phyloP scores from a whole-genome alignment of 2,888 invertebrate genomes.

The Drosophila nr. perissopoda region DNA sequence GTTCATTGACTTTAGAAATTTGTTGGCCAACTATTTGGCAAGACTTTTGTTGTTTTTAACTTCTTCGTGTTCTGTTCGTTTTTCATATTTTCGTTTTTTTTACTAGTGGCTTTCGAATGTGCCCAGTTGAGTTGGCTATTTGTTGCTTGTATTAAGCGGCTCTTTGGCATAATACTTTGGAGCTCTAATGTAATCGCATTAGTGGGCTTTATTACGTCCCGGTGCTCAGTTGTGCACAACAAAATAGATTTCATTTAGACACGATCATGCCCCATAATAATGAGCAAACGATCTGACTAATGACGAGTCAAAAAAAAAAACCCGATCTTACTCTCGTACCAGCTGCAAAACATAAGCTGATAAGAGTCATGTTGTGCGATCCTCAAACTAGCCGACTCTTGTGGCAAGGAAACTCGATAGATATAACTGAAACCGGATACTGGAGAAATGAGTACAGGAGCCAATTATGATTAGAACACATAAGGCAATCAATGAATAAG shows the following conservation, averaged over 20 bases:
- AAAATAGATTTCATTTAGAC: conserved; percentile 78
- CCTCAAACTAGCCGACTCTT: conserved; percentile 13
- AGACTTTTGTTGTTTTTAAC: conserved; percentile 25
- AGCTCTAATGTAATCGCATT: conserved; percentile 80
- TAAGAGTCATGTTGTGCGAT: conserved; percentile 60
- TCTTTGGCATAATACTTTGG: conserved; percentile 54
- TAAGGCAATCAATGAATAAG: conserved; percentile 20
- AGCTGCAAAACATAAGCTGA: conserved; percentile 70
- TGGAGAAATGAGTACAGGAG: neutral
- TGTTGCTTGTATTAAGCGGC: conserved; percentile 50
- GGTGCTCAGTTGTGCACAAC: conserved; percentile 24
- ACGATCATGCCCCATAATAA: conserved; percentile 76
- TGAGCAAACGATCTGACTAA: conserved; percentile 70
- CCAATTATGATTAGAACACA: conserved; percentile 18
- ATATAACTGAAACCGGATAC: conserved; percentile 22
- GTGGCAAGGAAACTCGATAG: conserved; percentile 21
- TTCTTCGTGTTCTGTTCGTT: conserved; percentile 17
- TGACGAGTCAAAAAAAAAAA: conserved; percentile 63
- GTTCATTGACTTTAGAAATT: conserved; percentile 77
- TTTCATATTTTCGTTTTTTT: conserved; percentile 34
- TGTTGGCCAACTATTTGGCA: conserved; percentile 42
- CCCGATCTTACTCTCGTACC: conserved; percentile 15
- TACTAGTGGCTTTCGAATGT: conserved; percentile 36
- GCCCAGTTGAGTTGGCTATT: conserved; percentile 5
- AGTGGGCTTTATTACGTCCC: conserved; percentile 61